Base-by-base conservation (phyloP, 1,140 invertebrate genomes). In the Drosophila santomea region DNA sequence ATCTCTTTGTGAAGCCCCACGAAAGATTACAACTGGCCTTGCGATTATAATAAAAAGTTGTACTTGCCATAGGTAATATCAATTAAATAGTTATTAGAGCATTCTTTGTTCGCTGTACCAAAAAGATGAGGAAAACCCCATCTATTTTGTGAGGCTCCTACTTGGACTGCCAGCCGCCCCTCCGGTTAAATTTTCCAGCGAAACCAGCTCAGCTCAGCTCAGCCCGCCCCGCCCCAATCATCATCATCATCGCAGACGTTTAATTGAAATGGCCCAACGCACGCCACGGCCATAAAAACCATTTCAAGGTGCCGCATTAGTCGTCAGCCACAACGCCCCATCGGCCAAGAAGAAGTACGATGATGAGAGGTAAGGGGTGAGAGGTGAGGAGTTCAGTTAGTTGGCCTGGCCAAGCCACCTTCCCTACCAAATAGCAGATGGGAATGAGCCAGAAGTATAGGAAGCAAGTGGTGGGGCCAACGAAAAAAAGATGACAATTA, bases 221-320 rank as follows among this genome's bases (percentile, higher is more conserved):
- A 5, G 4, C 38, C 44, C 14, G 0, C 20, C 11, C 12, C 23
- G 20, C 47, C 28, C 61, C 41, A 69, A 69, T 69, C 64, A 71
- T 69, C 64, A 69, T 71, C 67, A 71, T 71, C 67, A 71, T 69
- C 47, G 55, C 69, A 43, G 50, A 73, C 64, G 83, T 86, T 86
- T 86, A 86, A 86, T 86, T 86, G 83, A 86, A 86, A 86, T 86
- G 80, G 83, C 78, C 64, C 58, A 71, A 86, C 82, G 83, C 82
- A 86, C 82, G 82, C 82, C 83, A 88, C 61, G 83, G 76, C 78
- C 72, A 75, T 75, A 75, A 75, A 75, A 75, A 75, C 73, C 79
- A 88, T 88, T 88, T 80, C 82, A 86, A 88, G 82, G 82, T 86
- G 82, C 75, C 82, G 79, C 82, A 88, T 86, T 86, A 86, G 82